A percentile compares a stretch with the other conserved stretches of the same genome.
Evolutionary conservation across 2,797 vertebrate genomes (phyloP).

Genomic region (Cirrhinus mrigala): DNA sequence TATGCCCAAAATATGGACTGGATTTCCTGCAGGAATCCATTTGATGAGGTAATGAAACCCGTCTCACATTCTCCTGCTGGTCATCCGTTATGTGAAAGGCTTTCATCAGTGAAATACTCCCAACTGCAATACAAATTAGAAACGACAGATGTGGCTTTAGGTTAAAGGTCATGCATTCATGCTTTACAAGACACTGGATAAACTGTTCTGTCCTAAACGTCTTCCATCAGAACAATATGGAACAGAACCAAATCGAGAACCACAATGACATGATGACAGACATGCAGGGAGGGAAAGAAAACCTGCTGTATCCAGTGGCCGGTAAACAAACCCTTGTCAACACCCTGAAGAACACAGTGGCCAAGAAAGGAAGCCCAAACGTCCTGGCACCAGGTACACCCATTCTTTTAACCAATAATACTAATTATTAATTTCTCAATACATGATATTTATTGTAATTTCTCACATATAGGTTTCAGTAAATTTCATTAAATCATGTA

Average conservation of each 20-base stretch:
- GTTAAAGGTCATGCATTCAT: not conserved
- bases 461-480: not conserved
- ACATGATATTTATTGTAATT: not conserved
- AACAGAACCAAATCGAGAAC: slow-evolving; percentile 56
- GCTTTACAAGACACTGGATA: not conserved
- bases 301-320: slow-evolving; percentile 67
- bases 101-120: not conserved
- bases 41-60: slow-evolving; percentile 39
- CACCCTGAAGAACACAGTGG: slow-evolving; percentile 81
- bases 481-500: not conserved
- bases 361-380: slow-evolving; percentile 82
- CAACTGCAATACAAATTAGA: not conserved
- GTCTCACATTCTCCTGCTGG: not conserved
- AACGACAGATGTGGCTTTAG: not conserved
- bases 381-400: slow-evolving; percentile 89
- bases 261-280: slow-evolving; percentile 54
- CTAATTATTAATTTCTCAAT: not conserved
- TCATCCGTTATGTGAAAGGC: slow-evolving; percentile 20
- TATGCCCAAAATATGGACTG: not conserved
- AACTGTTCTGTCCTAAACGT: not conserved
- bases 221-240: slow-evolving; percentile 54
- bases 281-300: slow-evolving; percentile 78
- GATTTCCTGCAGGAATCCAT: slow-evolving; percentile 31
- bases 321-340: slow-evolving; percentile 78
- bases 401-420: not conserved